A percentile compares a stretch with the other conserved stretches of the same genome.
Evolutionary conservation across 2,113 vertebrate genomes (phyloP).

Genomic region (Carollia perspicillata): DNA sequence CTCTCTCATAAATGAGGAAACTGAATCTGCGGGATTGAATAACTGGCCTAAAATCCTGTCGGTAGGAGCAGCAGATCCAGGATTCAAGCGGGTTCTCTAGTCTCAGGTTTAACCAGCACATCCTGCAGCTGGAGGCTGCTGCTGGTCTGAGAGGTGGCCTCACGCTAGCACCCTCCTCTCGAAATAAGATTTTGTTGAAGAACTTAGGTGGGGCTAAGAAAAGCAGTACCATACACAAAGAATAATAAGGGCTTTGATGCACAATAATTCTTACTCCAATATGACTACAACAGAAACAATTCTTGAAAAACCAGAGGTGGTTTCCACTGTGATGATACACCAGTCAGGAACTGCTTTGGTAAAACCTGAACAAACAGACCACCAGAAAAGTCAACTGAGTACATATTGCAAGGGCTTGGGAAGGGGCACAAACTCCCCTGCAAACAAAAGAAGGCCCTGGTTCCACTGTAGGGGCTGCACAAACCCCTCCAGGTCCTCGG

Average conservation of each 20-base stretch:
- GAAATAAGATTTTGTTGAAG: not conserved
- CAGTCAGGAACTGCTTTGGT: not conserved
- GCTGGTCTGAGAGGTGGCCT: not conserved
- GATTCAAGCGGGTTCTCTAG: not conserved
- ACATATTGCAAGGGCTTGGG: not conserved
- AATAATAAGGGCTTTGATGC: not conserved
- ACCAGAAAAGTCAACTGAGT: not conserved
- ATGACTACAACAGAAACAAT: not conserved
- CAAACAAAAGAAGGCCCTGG: not conserved
- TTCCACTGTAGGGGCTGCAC: not conserved
- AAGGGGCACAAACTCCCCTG: not conserved
- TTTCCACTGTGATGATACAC: not conserved
- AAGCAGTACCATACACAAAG: not conserved
- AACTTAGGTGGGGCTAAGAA: not conserved
- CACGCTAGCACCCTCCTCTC: not conserved
- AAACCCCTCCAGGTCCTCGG: not conserved
- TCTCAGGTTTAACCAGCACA: not conserved
- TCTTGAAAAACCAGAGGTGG: not conserved
- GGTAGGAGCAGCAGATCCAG: not conserved
- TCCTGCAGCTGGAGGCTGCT: rapidly evolving
- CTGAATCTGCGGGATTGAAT: not conserved
- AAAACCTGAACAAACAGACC: not conserved
- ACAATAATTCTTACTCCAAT: not conserved
- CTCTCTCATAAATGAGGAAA: not conserved
- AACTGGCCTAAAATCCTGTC: not conserved